phyloP scores from a whole-genome alignment of 2,888 invertebrate genomes.

The Lordiphosa fenestrarum region DNA sequence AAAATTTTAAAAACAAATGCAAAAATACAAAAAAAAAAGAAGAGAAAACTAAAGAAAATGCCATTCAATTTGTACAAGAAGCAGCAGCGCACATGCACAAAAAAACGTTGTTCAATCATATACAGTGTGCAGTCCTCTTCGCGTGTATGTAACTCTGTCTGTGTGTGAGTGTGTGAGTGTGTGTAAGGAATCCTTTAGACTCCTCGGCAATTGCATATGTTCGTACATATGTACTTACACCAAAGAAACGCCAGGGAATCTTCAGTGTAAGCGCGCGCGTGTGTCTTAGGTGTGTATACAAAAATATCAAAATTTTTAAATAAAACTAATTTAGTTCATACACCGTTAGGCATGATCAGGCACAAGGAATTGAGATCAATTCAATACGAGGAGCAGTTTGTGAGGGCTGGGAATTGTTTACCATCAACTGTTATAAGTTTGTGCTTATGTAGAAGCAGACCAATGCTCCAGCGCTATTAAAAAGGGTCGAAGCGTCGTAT shows the following conservation, averaged over 20 bases:
- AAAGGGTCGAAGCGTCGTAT: too few species aligned
- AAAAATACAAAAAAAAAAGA: constrained; percentile 33
- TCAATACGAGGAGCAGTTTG: too few species aligned
- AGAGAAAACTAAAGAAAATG: constrained; percentile 26
- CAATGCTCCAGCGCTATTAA: too few species aligned
- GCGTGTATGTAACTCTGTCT: constrained; percentile 16
- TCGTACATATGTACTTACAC: constrained; percentile 31
- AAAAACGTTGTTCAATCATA: constrained; percentile 4
- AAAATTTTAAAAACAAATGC: constrained; percentile 32
- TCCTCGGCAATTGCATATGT: constrained; percentile 34
- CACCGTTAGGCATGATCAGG: too few species aligned
- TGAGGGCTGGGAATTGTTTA: constrained; percentile 3
- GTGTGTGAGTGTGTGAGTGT: constrained; percentile 15
- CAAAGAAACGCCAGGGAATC: constrained; percentile 35
- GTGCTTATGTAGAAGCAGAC: too few species aligned
- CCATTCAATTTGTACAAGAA: constrained; percentile 12
- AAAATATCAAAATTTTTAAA: constrained; percentile 28
- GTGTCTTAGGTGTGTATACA: constrained; percentile 63
- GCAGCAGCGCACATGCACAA: constrained; percentile 7
- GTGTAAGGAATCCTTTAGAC: constrained; percentile 19
- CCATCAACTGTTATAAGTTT: too few species aligned
- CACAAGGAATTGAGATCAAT: too few species aligned
- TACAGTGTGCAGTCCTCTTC: constrained; percentile 15
- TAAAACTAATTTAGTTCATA: constrained; percentile 25
- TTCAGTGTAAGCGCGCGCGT: constrained; percentile 52